Evolutionary conservation across 2,888 invertebrate genomes (phyloP).

Genomic region (Apodemia hepburni): DNA sequence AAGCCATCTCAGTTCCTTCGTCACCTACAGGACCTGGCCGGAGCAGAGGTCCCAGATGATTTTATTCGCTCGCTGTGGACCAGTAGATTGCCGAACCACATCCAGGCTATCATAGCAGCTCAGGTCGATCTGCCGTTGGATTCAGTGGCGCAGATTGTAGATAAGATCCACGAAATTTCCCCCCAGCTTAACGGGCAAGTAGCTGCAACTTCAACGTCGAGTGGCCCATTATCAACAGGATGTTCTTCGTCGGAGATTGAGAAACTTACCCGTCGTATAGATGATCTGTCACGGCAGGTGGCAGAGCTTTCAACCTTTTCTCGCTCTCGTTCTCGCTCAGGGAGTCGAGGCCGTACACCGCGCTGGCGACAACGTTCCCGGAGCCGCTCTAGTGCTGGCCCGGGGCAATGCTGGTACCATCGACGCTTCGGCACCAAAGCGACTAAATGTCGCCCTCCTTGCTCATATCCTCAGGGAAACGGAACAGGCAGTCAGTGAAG

Average conservation of each 20-base stretch:
- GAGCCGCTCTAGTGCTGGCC: slow-evolving; percentile 18
- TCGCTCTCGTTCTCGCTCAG: slow-evolving; percentile 13
- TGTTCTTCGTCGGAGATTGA: background rate
- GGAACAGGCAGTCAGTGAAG: slow-evolving; percentile 35
- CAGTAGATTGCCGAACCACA: slow-evolving; percentile 23
- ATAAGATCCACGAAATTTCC: slow-evolving; percentile 25
- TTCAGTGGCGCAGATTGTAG: slow-evolving; percentile 27
- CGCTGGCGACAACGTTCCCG: slow-evolving; percentile 18
- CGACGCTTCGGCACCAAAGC: slow-evolving; percentile 26
- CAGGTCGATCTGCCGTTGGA: slow-evolving; percentile 21
- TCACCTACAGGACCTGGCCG: slow-evolving; percentile 19
- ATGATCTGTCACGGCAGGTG: slow-evolving; percentile 18
- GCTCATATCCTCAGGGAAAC: slow-evolving; percentile 33
- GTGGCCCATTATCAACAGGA: background rate
- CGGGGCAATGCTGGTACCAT: slow-evolving; percentile 30
- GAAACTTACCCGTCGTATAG: slow-evolving; percentile 13
- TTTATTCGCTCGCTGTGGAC: slow-evolving; percentile 29
- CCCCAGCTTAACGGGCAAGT: slow-evolving; percentile 2
- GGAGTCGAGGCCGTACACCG: slow-evolving; percentile 7
- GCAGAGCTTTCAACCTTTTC: background rate
- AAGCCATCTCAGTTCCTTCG: slow-evolving; percentile 29
- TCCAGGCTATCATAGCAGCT: slow-evolving; percentile 27
- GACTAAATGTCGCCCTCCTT: slow-evolving; percentile 28
- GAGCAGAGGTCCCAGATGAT: slow-evolving; percentile 24
- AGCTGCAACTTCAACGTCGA: slow-evolving; percentile 5